These are phyloP conservation scores for Drosophila athabasca DNA, from an alignment of 1,140 invertebrate genomes.

Conservation along the genomic window DNA sequence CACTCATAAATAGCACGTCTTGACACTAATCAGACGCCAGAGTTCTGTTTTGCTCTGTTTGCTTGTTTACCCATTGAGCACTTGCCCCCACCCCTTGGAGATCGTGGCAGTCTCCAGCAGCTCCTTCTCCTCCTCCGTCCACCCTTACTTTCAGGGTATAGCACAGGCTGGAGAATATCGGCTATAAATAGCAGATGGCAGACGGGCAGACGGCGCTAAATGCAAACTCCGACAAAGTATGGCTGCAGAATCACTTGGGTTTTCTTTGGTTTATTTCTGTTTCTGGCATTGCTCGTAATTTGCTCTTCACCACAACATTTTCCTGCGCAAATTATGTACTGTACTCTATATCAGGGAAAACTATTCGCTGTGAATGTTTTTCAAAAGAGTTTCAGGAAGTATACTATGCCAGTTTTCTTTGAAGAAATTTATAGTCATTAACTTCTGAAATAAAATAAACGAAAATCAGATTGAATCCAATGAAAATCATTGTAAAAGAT, in stretches of 20 bases:
- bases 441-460: no score
- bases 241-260: constrained; percentile 22
- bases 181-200: constrained; percentile 32
- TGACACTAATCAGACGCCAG: constrained; percentile 55
- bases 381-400: no score
- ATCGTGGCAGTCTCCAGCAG: background rate
- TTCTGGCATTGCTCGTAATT: constrained; percentile 1
- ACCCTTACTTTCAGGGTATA: background rate
- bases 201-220: constrained; percentile 37
- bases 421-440: no score
- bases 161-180: constrained; percentile 5
- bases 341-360: background rate
- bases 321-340: background rate
- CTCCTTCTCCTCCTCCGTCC: background rate
- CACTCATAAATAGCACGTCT: constrained; percentile 49
- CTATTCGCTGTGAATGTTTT: background rate
- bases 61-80: constrained; percentile 42
- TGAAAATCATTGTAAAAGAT: no score
- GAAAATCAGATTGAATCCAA: no score
- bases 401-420: no score
- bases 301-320: constrained; percentile 20
- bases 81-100: constrained; percentile 6
- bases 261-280: constrained; percentile 32
- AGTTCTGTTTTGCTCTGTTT: constrained; percentile 35
- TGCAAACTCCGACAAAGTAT: constrained; percentile 39